Conservation (phyloP, 2,888 invertebrate species). For the Habroteleia sp. region DNA sequence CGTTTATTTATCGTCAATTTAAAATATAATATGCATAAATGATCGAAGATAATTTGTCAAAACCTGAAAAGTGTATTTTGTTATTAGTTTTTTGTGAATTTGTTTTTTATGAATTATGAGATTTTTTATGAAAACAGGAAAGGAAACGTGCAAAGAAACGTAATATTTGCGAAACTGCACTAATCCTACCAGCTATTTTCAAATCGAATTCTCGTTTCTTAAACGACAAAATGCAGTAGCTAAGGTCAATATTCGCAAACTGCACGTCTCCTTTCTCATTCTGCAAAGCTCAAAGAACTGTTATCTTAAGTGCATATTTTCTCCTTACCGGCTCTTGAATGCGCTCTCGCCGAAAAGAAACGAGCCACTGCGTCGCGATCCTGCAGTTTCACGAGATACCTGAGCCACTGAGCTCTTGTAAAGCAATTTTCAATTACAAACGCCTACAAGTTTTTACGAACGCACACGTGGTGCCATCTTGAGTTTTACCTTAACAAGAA, state of each 20-base stretch:
- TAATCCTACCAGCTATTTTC: slow-evolving; percentile 26
- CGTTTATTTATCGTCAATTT: too few relatives aligned
- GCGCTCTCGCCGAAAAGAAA: slow-evolving; percentile 62
- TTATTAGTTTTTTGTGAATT: too few relatives aligned
- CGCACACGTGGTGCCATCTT: slow-evolving; percentile 47
- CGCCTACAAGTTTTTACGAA: slow-evolving; percentile 61
- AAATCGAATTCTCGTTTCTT: slow-evolving; percentile 31
- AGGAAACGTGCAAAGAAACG: too few relatives aligned
- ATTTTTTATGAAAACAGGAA: too few relatives aligned
- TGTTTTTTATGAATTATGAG: too few relatives aligned
- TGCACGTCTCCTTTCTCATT: slow-evolving; percentile 34
- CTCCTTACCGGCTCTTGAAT: slow-evolving; percentile 40
- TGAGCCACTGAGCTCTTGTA: slow-evolving; percentile 45
- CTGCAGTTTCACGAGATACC: slow-evolving; percentile 56
- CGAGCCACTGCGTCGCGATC: slow-evolving; percentile 46
- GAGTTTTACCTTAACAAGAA: slow-evolving; percentile 61
- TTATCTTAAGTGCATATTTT: slow-evolving; percentile 62
- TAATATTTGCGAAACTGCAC: slow-evolving; percentile 15
- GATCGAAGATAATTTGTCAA: too few relatives aligned
- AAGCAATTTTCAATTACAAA: slow-evolving; percentile 63
- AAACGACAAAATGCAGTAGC: slow-evolving; percentile 28
- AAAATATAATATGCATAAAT: too few relatives aligned
- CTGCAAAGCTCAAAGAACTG: slow-evolving; percentile 60
- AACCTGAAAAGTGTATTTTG: too few relatives aligned
- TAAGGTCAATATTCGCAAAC: slow-evolving; percentile 52